A percentile compares a stretch with the other conserved stretches of the same genome.
These are phyloP conservation scores for Timema cristinae DNA, from an alignment of 2,888 invertebrate genomes.

Conservation along the genomic window DNA sequence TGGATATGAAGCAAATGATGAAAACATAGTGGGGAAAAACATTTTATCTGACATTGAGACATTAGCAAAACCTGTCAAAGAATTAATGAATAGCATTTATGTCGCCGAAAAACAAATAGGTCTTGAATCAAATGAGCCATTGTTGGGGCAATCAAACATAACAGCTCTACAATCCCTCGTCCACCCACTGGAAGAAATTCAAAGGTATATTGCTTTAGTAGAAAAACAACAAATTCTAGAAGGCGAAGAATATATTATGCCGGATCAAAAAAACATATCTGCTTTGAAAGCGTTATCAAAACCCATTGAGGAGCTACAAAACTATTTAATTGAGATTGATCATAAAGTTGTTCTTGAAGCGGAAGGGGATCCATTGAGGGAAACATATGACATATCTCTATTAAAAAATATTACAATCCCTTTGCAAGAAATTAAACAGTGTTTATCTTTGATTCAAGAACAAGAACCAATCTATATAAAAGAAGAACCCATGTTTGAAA, in stretches of 20 bases:
- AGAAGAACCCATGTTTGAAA: background rate
- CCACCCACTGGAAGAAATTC: slow-evolving; percentile 27
- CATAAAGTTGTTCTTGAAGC: slow-evolving; percentile 35
- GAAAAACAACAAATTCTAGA: slow-evolving; percentile 25
- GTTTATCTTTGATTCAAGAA: background rate
- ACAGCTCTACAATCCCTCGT: slow-evolving; percentile 28
- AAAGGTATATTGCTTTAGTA: slow-evolving; percentile 28
- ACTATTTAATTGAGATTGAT: slow-evolving; percentile 38
- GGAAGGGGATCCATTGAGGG: background rate
- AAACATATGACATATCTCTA: background rate
- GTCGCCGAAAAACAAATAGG: slow-evolving; percentile 22
- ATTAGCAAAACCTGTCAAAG: slow-evolving; percentile 39
- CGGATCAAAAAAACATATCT: slow-evolving; percentile 36
- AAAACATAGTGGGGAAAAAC: no score
- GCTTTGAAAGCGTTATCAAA: slow-evolving; percentile 27
- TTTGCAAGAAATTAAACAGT: background rate
- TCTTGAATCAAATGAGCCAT: slow-evolving; percentile 20
- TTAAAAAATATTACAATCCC: background rate
- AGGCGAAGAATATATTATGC: slow-evolving; percentile 21
- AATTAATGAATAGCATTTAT: slow-evolving; percentile 37
- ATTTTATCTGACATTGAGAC: slow-evolving; percentile 34
- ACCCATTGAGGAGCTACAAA: slow-evolving; percentile 43
- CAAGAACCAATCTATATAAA: slow-evolving; percentile 2
- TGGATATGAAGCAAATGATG: no score
- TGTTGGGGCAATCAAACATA: slow-evolving; percentile 10